Evolutionary conservation across 2,888 invertebrate species (phyloP), one percentile per base, ranked within the genome.

Genomic region (Baccha elongata): DNA sequence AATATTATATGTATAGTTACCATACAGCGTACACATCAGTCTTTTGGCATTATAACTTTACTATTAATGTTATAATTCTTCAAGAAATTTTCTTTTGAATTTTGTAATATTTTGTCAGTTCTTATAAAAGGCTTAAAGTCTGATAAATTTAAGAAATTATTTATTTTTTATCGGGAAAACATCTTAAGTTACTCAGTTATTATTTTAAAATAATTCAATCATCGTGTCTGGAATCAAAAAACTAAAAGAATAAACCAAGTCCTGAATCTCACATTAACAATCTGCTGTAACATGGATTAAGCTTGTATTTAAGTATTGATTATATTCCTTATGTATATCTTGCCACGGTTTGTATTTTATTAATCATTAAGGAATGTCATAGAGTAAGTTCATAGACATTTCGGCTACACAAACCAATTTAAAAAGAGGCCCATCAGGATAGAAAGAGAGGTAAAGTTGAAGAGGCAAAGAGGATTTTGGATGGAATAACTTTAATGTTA

Each of bases 401-500:
- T 83, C 37, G 68, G 73, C 78, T 68, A 58, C 64, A 19, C 58
- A 29, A 40, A 73, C 62, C 50, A 55, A 60, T 76, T 78, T 68
- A 60, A 65, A 40, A 65, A 52, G 35, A 40, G 50, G 46, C 52
- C 26, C n/a, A n/a, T 19, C n/a, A 10, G 23, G 19, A 3, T 19
- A 48, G 21, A 44, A 50, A 11, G 3, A 32, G 75, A 53, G 75
- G 50, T 50, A 62, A 42, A 64, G 67, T 68, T 74, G 58, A 23
- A 75, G 26, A 15, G 40, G 35, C 26, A 32, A 19, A 26, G 58
- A 42, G 13, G 35, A 26, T 40, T n/a, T 58, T 23, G 40, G 40
- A 58, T 21, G 42, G 55, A 40, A 83, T 78, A 83, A 83, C 78
- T 83, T 83, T 83, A 73, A 73, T 78, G 83, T 83, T 72, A 73